Evolutionary conservation across 2,888 invertebrate species (phyloP).

Genomic region (Heliconius aoede): DNA sequence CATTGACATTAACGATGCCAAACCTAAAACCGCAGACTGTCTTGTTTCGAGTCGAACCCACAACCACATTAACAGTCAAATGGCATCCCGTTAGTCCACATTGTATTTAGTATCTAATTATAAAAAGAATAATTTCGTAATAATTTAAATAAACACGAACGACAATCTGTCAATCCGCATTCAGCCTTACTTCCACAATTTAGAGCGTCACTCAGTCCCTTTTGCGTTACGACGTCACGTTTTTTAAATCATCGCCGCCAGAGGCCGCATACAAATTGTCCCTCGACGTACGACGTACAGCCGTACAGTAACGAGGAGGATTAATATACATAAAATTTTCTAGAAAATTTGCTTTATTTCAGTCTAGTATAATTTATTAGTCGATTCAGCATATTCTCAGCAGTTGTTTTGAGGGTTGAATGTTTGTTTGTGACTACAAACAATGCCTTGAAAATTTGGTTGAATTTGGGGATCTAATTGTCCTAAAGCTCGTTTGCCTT

Average conservation of each 20-base stretch:
- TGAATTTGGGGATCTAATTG: background rate
- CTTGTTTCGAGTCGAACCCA: too few relatives aligned
- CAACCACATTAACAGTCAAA: too few relatives aligned
- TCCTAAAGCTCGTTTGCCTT: too few relatives aligned
- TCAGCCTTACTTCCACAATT: conserved; percentile 44
- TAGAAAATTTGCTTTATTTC: conserved; percentile 32
- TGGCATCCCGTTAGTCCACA: too few relatives aligned
- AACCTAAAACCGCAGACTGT: too few relatives aligned
- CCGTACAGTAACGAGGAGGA: conserved; percentile 35
- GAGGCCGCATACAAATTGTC: conserved; percentile 60
- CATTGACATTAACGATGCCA: too few relatives aligned
- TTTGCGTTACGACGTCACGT: conserved; percentile 60
- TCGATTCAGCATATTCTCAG: conserved; percentile 14
- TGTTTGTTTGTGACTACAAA: too few relatives aligned
- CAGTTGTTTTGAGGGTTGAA: background rate
- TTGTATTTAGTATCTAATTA: too few relatives aligned
- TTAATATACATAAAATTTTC: conserved; percentile 37
- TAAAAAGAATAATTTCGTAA: background rate
- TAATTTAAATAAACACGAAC: background rate
- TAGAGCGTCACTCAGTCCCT: conserved; percentile 48
- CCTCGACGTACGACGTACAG: conserved; percentile 44
- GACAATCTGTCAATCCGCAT: conserved; percentile 16
- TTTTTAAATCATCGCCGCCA: conserved; percentile 65
- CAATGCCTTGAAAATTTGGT: background rate
- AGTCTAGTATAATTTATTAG: conserved; percentile 28